Evolutionary conservation across 2,113 vertebrate species (phyloP).

Genomic region (Buteo buteo): DNA sequence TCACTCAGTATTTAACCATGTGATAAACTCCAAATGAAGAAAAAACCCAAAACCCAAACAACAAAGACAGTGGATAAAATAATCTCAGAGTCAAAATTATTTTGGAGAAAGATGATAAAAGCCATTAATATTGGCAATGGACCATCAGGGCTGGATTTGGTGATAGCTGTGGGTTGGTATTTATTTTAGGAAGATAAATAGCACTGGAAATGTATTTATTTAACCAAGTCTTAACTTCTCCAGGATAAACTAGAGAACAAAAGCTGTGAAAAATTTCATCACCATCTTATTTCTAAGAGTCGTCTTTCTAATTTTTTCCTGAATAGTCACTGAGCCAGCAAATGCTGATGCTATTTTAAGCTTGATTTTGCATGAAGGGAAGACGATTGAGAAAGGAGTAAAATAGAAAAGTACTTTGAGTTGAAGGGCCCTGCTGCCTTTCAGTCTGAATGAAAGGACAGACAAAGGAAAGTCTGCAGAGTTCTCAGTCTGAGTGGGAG

Average conservation of each 20-base stretch:
- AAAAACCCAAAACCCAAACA: not conserved
- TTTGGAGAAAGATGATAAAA: not conserved
- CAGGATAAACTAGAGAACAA: not conserved
- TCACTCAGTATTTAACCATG: not conserved
- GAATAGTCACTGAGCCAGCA: not conserved
- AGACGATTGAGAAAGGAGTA: not conserved
- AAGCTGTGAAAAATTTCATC: not conserved
- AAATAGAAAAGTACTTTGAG: not conserved
- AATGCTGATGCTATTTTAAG: not conserved
- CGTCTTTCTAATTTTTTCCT: not conserved
- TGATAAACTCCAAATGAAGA: not conserved
- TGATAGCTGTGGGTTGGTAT: not conserved
- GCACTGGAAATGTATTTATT: not conserved
- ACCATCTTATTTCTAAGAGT: not conserved
- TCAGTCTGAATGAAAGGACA: not conserved
- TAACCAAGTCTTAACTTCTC: not conserved
- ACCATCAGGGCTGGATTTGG: not conserved
- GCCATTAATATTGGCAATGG: not conserved
- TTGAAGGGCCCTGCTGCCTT: not conserved
- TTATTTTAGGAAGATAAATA: not conserved
- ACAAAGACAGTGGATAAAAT: not conserved
- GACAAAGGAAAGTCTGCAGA: not conserved
- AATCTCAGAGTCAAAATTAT: not conserved
- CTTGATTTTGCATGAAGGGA: not conserved
- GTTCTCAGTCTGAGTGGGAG: not conserved